Percentiles rank a stretch among this genome's conserved stretches.
Conservation (phyloP, 30 jellyfish, hydroid and myxozoan genomes). For the Clytia hemisphaerica region DNA sequence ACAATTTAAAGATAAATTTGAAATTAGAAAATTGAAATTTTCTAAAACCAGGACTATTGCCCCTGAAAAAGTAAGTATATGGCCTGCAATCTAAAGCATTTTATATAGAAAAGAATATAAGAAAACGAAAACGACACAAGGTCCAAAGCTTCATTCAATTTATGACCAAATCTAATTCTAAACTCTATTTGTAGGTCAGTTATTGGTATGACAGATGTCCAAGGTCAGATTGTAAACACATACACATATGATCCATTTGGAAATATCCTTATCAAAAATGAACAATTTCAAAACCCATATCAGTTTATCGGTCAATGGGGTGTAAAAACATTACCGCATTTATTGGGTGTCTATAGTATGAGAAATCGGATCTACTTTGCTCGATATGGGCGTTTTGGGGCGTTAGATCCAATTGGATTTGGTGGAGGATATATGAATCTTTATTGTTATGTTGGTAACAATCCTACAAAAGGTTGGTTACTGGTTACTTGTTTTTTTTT, state of each 20-base stretch:
- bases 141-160: no score
- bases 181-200: background rate
- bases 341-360: conserved; percentile 15
- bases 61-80: no score
- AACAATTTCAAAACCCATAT: background rate
- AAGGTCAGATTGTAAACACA: background rate
- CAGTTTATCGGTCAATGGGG: conserved; percentile 33
- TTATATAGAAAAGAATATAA: no score
- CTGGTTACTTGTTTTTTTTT: no score
- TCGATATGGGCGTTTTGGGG: conserved; percentile 17
- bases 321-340: background rate
- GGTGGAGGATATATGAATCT: conserved; percentile 12
- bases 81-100: no score
- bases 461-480: conserved; percentile 1
- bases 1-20: no score
- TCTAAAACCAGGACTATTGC: no score
- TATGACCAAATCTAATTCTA: background rate
- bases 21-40: no score
- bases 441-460: conserved; percentile 27
- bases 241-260: conserved; percentile 30
- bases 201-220: background rate
- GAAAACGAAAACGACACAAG: no score
- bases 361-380: conserved; percentile 29
- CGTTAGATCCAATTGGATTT: conserved; percentile 22
- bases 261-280: background rate